Percentiles rank a stretch among this genome's conserved stretches.
These are phyloP conservation scores for Sesia apiformis DNA, from an alignment of 2,888 invertebrate genomes.

Conservation along the genomic window DNA sequence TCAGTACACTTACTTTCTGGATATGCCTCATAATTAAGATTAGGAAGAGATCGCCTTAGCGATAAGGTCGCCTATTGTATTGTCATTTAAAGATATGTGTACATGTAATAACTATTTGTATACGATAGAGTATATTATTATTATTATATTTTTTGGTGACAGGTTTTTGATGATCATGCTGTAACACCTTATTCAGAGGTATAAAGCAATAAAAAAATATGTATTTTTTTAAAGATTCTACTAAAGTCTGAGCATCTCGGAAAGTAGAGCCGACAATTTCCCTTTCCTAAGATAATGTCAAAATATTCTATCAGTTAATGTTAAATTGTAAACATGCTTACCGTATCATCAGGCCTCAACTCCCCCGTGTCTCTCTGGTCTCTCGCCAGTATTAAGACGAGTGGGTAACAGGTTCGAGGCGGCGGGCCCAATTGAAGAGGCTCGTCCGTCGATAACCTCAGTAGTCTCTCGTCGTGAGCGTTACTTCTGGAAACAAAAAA, in stretches of 20 bases:
- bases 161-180: too few relatives aligned
- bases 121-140: too few relatives aligned
- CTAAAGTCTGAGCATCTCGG: too few relatives aligned
- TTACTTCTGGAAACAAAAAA: constrained; percentile 65
- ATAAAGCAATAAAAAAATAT: neutral
- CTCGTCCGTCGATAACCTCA: constrained; percentile 77
- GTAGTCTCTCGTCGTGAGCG: constrained; percentile 78
- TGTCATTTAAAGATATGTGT: too few relatives aligned
- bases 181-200: neutral
- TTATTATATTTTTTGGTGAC: too few relatives aligned
- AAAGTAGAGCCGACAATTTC: too few relatives aligned
- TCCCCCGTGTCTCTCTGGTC: constrained; percentile 74
- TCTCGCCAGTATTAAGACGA: constrained; percentile 83
- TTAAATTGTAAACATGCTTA: constrained; percentile 27
- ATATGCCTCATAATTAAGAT: too few relatives aligned
- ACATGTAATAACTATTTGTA: too few relatives aligned
- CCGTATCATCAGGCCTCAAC: constrained; percentile 85
- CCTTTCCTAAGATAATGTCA: too few relatives aligned
- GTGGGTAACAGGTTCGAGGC: constrained; percentile 83
- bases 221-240: neutral
- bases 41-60: too few relatives aligned
- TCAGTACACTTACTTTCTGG: too few relatives aligned
- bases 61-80: too few relatives aligned
- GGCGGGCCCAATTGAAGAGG: constrained; percentile 81
- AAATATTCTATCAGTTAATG: neutral